Base-by-base conservation (phyloP, 2,113 vertebrate species). In the Progne subis region DNA sequence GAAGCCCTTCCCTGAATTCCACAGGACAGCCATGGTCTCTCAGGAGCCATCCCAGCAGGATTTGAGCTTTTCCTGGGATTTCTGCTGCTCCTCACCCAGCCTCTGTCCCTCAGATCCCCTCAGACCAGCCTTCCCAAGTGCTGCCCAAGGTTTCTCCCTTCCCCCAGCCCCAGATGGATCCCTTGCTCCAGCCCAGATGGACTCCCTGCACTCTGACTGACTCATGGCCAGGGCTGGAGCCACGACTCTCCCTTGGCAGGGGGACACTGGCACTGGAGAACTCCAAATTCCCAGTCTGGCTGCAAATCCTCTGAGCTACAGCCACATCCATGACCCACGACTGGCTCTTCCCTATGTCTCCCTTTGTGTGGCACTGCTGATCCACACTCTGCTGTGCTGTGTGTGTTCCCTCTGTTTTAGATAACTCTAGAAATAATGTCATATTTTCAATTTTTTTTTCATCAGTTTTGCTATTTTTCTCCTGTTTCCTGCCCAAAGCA, bases 11-110 rank as follows among this genome's bases (percentile, higher is more conserved):
- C 20, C 43, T 1, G 4, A 7, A 2, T 56, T 69, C 49, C 31
- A 10, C 18, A 3, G 1, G 37, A 7, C n/a, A 43, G 43, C 0
- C 0, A 1, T 0, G 3, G 2, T 9, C 43, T 29, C 4, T 3
- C n/a, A 21, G n/a, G 65, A 12, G 6, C 84, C 6, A 0, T 7
- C 41, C 46, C 49, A 4, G 63, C 6, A 4, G 64, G 25, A 4
- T 59, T 56, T 14, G 37, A 39, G 31, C 43, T 61, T 49, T 11
- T 6, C 0, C 41, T 18, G 61, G 61, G 24, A 4, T 70, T 75
- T 11, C 15, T 74, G 55, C 82, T 14, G 26, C 84, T 86, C 64
- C 41, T 37, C 5, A 1, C 8, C 0, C 2, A 56, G 20, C 46
- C 47, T 47, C n/a, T 56, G 26, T 34, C 52, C 43, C 8, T 3